Conservation (phyloP, 2,888 invertebrate genomes). For the Pyrrhosoma nymphula region DNA sequence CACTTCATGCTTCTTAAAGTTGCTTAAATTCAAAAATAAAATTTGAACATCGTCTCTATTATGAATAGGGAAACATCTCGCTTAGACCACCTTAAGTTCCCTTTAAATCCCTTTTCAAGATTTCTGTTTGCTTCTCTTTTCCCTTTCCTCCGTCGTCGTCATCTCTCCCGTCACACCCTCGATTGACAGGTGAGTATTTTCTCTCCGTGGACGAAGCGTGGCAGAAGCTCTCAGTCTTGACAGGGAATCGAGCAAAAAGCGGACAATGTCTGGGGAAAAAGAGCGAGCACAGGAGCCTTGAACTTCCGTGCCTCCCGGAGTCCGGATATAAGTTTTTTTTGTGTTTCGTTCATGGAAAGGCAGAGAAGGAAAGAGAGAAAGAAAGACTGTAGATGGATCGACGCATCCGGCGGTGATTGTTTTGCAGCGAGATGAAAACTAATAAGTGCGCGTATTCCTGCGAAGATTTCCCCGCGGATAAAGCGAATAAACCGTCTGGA, state of each 20-base stretch:
- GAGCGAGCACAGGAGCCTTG: constrained; percentile 43
- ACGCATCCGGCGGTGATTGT: constrained; percentile 3
- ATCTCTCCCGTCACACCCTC: neutral
- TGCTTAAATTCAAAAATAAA: no score
- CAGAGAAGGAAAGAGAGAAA: constrained; percentile 26
- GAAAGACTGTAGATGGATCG: neutral
- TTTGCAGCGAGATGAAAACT: neutral
- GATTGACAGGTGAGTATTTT: neutral
- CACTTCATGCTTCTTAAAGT: no score
- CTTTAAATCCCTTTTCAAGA: no score
- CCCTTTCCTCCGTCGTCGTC: neutral
- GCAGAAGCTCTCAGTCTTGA: neutral
- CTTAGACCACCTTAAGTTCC: no score
- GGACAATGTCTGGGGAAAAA: neutral
- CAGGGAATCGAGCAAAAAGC: constrained; percentile 2
- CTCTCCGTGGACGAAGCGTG: neutral
- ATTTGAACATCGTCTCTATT: no score
- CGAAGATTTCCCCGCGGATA: neutral
- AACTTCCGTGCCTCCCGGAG: constrained; percentile 37
- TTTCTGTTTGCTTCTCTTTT: neutral
- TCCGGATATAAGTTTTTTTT: neutral
- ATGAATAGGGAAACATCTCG: no score
- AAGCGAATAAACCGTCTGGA: neutral
- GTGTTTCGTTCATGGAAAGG: neutral
- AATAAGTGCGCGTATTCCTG: neutral